phyloP scores from a whole-genome alignment of 2,888 invertebrate species.

The Pandemis corylana region DNA sequence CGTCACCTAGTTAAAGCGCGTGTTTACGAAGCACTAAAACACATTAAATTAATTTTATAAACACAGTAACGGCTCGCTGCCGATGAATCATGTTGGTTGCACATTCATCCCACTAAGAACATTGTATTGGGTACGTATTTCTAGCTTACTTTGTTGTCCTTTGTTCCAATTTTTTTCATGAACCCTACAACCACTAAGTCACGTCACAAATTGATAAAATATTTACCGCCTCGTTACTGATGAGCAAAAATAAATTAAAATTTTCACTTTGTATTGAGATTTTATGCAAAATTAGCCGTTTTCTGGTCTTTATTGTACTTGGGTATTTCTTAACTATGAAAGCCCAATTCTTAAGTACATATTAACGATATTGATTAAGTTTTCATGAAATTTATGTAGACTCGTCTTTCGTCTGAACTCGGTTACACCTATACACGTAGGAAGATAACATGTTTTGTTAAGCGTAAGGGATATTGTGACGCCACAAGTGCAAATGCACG shows the following conservation, averaged over 20 bases:
- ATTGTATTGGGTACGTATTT: conserved; percentile 3
- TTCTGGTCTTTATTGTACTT: no score
- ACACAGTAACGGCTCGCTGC: conserved; percentile 59
- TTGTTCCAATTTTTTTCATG: not conserved
- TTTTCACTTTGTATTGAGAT: no score
- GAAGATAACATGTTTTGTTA: conserved; percentile 33
- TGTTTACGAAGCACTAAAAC: conserved; percentile 63
- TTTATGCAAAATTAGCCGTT: no score
- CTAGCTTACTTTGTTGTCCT: not conserved
- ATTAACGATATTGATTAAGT: not conserved
- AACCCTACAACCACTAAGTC: no score
- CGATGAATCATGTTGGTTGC: conserved; percentile 60
- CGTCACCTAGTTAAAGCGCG: conserved; percentile 42
- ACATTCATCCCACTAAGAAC: conserved; percentile 46
- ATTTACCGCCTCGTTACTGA: no score
- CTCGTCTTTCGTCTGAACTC: not conserved
- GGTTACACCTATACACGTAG: not conserved
- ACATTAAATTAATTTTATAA: conserved; percentile 64
- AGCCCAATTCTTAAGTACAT: no score
- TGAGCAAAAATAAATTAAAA: no score
- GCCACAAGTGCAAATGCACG: conserved; percentile 39
- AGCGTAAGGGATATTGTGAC: conserved; percentile 34
- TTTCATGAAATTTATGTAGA: not conserved
- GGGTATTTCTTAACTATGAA: no score
- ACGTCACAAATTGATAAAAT: no score